Base-by-base conservation (phyloP, 2,113 vertebrate genomes). In the Protomyctophum bolini region DNA sequence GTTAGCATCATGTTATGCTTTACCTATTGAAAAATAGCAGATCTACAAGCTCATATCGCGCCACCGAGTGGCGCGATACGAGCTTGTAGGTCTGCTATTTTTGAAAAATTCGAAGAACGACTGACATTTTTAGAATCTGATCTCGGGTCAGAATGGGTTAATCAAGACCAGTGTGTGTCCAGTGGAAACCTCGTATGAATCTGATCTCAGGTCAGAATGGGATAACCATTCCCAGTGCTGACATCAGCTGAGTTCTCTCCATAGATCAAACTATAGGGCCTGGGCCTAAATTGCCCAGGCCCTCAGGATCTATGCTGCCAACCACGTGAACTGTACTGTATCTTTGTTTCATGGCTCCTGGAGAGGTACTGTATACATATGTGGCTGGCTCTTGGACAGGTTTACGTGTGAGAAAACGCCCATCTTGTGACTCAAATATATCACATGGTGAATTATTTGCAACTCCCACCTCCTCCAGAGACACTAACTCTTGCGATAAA, bases 221-320 rank as follows among this genome's bases (percentile, higher is more conserved):
- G n/a, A n/a, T n/a, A n/a, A 77, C 66, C 75, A 57, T 81, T 80
- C 81, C 84, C 68, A 2, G 70, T 41, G 78, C 84, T 87, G 91
- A 92, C 89, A 91, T 83, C 75, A 68, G 68, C 64, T 14, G 47
- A 74, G 87, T 65, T 61, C 76, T 85, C 81, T 84, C 85, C 66
- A 88, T 90, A 89, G 88, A 89, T 91, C 87, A 91, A 90, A 92
- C 75, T 21, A 21, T 21, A 21, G 65, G 50, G 72, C 77, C 86
- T 21, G 71, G 70, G 71, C 58, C 70, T 71, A 79, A 83, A 83
- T 79, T 80, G 74, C 82, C 78, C 83, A 82, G 73, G 77, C 79
- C 81, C 75, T 14, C 46, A 28, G 78, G 81, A 75, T 75, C 76
- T 63, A 59, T 7, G 50, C 81, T 80, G 79, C 80, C 80, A 84